Base-by-base conservation (phyloP, 2,113 vertebrate genomes). In the Charina bottae region DNA sequence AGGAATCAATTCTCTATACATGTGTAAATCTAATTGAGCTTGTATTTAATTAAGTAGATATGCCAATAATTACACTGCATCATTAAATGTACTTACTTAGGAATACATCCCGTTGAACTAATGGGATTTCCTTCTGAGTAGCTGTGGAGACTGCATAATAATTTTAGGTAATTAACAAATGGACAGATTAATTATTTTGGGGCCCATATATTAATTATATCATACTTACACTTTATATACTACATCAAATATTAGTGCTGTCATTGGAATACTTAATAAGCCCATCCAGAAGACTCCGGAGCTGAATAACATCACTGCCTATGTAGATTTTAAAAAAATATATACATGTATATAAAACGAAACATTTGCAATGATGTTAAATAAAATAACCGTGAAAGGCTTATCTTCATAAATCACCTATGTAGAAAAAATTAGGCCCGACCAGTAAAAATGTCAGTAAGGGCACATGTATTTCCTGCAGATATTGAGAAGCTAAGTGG, bases 281-380 rank as follows among this genome's bases (percentile, higher is more conserved):
- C 99, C 99, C 96, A 97, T 99, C 99, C 99, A 99, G 95, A 99
- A 99, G 93, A 99, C 97, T 58, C 99, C 99, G 0, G 99, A 99
- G 78, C 97, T 98, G 97, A 99, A 99, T 97, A 99, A 97, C 98
- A 99, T 99, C 92, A 97, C 97, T 56, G 98, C 99, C 99, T 99
- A 96, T 72, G 95, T 0, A 68, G 68, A 62, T 28, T 37, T 28
- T n/a, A n/a, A 93, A 89, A 54, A 7, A 93, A 89, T 42, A 92
- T 5, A 19, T 0, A 3, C 28, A 15, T 90, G 15, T 24, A 90
- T 24, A 91, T 1, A 49, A 93, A n/a, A 94, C 68, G 23, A 23
- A 85, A 94, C 78, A 94, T 89, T 88, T 53, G 8, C 7, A 9
- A 84, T 55, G 56, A 60, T 33, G 23, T 19, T 92, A 17, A 23